Evolutionary conservation across 2,888 invertebrate genomes (phyloP).

Genomic region (Dexiosoma caninum): DNA sequence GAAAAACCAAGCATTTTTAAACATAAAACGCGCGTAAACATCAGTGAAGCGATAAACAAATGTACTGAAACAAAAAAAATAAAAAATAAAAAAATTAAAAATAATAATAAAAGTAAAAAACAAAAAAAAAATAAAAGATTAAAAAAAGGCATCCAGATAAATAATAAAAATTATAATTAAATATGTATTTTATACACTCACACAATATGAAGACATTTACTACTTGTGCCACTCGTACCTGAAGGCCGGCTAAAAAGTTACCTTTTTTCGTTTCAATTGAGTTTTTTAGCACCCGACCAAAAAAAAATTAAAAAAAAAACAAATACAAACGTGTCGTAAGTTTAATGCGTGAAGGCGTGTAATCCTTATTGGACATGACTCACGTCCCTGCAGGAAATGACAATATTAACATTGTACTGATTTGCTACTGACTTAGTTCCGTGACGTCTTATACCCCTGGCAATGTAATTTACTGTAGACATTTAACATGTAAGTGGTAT

Average conservation of each 20-base stretch:
- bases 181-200: not conserved
- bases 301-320: too few species aligned
- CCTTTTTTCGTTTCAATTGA: not conserved
- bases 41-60: constrained; percentile 54
- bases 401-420: too few species aligned
- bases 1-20: constrained; percentile 44
- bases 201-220: constrained; percentile 14
- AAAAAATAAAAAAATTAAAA: constrained; percentile 7
- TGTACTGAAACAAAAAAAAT: not conserved
- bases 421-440: too few species aligned
- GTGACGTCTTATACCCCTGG: too few species aligned
- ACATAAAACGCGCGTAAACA: constrained; percentile 50
- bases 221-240: not conserved
- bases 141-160: constrained; percentile 10
- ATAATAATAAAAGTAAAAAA: too few species aligned
- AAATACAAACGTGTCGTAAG: too few species aligned
- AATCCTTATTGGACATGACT: too few species aligned
- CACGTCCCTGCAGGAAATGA: too few species aligned
- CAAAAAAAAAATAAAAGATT: constrained; percentile 16
- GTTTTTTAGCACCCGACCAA: not conserved
- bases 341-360: too few species aligned
- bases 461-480: too few species aligned
- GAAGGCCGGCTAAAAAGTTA: not conserved
- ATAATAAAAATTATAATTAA: constrained; percentile 38
- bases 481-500: too few species aligned